Base-by-base conservation (phyloP, 2,888 invertebrate species). In the Rhimphoctona megacephalus region DNA sequence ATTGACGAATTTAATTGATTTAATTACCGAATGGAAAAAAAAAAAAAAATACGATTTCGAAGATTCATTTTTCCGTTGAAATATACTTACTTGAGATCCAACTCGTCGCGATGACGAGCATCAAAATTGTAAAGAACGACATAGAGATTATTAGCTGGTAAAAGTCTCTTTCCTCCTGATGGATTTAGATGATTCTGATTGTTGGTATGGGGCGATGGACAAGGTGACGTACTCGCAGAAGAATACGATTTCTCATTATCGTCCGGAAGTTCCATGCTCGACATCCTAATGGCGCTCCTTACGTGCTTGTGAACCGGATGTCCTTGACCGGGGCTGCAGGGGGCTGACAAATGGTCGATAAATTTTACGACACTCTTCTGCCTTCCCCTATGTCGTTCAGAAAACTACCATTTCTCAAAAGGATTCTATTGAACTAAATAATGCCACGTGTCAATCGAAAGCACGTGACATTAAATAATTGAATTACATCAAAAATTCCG, bases 71-170 rank as follows among this genome's bases (percentile, higher is more conserved):
- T 36, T 9, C 1, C 8, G 19, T 61, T 25, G 8, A 17, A 8
- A n/a, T 0, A 91, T 95, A 43, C 43, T 95, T 92, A 96, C 96
- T 98, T 98, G 52, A 99, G 95, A 93, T 99, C 99, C 91, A 99
- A 95, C 94, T 99, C 99, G 94, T 99, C 99, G 81, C 97, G 97
- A 94, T 99, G 99, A 83, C 99, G 96, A 0, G 98, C 98, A 93
- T 98, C 98, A 95, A 99, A 99, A 95, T 99, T 98, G 95, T 99
- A 99, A 66, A 99, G 95, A 73, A 98, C 98, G 85, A 99, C 99
- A 95, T 98, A 99, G 52, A 98, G 95, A 94, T 98, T 98, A 85
- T 98, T 98, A 36, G 98, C 98, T 85, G 98, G 95, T 66, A 98
- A 95, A 1, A 94, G 93, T 4, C 94, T 92, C 81, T 94, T 94